These are phyloP conservation scores for Acronicta aceris DNA, from an alignment of 2,888 invertebrate species.

Conservation along the genomic window DNA sequence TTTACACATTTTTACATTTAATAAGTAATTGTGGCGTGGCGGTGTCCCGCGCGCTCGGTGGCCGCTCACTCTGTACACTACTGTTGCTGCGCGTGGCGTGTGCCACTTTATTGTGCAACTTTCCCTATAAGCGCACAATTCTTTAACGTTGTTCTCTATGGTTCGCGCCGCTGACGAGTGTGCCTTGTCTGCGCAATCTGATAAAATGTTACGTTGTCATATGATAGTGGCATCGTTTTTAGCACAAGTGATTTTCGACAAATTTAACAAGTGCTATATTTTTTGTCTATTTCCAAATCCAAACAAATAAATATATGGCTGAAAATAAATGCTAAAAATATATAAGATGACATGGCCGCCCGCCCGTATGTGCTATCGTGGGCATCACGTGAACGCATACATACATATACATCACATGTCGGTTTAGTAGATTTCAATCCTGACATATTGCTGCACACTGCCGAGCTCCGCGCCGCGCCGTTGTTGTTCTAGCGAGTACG, in stretches of 20 bases:
- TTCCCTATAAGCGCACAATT: constrained; percentile 33
- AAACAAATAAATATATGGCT: too few relatives aligned
- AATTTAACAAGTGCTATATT: too few relatives aligned
- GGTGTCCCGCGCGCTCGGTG: constrained; percentile 6
- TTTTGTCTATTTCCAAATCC: too few relatives aligned
- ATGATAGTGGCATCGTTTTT: background rate
- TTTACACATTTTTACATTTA: too few relatives aligned
- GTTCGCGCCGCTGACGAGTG: background rate
- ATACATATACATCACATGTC: constrained; percentile 6
- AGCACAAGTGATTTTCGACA: background rate
- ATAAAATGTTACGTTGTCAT: constrained; percentile 14
- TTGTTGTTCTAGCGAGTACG: too few relatives aligned
- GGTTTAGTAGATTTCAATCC: background rate
- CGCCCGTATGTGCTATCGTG: too few relatives aligned
- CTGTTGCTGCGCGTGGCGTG: constrained; percentile 10
- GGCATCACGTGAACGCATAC: too few relatives aligned
- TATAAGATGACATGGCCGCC: too few relatives aligned
- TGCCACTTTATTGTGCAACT: constrained; percentile 42
- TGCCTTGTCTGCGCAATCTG: constrained; percentile 3
- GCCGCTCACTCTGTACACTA: constrained; percentile 10
- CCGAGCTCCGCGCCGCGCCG: too few relatives aligned
- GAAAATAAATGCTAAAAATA: too few relatives aligned
- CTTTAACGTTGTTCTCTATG: background rate
- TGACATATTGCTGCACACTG: constrained; percentile 1
- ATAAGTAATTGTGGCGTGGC: background rate